Evolutionary conservation across 2,888 invertebrate genomes (phyloP), one percentile per base, ranked within the genome.

Genomic region (Gandaritis pyraliata): DNA sequence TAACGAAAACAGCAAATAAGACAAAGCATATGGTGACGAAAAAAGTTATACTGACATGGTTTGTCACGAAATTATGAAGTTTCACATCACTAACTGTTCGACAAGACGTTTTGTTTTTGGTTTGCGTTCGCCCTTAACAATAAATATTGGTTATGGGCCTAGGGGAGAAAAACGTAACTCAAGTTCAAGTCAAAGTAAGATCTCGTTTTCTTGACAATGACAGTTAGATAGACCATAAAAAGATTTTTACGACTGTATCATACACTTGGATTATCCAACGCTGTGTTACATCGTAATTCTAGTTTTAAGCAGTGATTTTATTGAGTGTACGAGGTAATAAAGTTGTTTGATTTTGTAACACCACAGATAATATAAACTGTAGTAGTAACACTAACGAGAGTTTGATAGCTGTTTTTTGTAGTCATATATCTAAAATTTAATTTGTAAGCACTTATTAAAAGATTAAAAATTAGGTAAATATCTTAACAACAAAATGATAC

Each of bases 151-250:
- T 46, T 39, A 47, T 11, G 36, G 41, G 16, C 49, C 23, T 58
- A 80, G 76, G 85, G 82, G 76, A 73, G 58, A 56, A 58, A 61
- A 43, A 23, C 23, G 23, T 23, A 23, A 61, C 54, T 64, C 60
- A 62, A 64, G 64, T 58, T 64, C 61, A 63, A 55, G n/a, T 46
- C 15, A 33, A 46, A 48, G n/a, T 59, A 54, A 55, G 57, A 59
- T 56, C 55, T 60, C 55, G 55, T 56, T 58, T 64, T 62, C 50
- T 58, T 54, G 56, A 57, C 61, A 66, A 55, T 65, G 63, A 66
- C 53, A 61, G 61, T 60, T 57, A 51, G 51, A 54, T 10, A 56
- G 54, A 53, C 56, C 50, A 53, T 72, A 68, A 72, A 72, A 55
- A 61, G 63, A 45, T 55, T 68, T n/a, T 70, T 69, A 72, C 65